Evolutionary conservation across 2,888 invertebrate species (phyloP).

Genomic region (Hecatera dysodea): DNA sequence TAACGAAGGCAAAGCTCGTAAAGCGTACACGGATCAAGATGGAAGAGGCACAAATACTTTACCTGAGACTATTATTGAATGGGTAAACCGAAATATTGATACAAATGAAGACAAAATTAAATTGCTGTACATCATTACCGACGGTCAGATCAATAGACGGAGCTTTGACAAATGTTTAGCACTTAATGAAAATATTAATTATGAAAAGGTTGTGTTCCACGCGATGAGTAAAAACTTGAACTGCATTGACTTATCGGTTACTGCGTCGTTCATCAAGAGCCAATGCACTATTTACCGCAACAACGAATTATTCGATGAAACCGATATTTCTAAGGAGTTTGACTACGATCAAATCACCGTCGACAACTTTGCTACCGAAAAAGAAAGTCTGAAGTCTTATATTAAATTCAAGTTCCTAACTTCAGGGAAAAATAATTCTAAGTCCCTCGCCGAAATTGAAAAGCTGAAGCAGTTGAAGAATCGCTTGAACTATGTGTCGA

Average conservation of each 20-base stretch:
- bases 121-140: conserved; percentile 41
- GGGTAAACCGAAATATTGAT: conserved; percentile 11
- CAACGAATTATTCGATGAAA: conserved; percentile 49
- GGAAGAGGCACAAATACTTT: conserved; percentile 14
- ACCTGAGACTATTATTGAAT: conserved; percentile 37
- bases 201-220: conserved; percentile 35
- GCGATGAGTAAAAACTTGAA: conserved; percentile 20
- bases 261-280: conserved; percentile 63
- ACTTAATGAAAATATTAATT: conserved; percentile 36
- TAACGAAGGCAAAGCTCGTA: conserved; percentile 10
- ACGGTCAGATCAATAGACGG: conserved; percentile 5
- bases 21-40: background rate
- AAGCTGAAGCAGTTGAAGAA: conserved; percentile 36
- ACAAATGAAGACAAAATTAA: conserved; percentile 29
- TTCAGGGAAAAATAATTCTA: conserved; percentile 50
- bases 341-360: conserved; percentile 69
- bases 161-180: conserved; percentile 20
- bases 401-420: conserved; percentile 72
- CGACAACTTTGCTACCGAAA: conserved; percentile 67
- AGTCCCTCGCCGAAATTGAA: conserved; percentile 64
- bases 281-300: conserved; percentile 66
- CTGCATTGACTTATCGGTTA: conserved; percentile 31
- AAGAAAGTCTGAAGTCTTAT: conserved; percentile 70
- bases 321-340: conserved; percentile 70
- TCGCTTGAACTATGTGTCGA: conserved; percentile 11